Conservation (phyloP, 2,888 invertebrate genomes). For the Masnerella sp. region DNA sequence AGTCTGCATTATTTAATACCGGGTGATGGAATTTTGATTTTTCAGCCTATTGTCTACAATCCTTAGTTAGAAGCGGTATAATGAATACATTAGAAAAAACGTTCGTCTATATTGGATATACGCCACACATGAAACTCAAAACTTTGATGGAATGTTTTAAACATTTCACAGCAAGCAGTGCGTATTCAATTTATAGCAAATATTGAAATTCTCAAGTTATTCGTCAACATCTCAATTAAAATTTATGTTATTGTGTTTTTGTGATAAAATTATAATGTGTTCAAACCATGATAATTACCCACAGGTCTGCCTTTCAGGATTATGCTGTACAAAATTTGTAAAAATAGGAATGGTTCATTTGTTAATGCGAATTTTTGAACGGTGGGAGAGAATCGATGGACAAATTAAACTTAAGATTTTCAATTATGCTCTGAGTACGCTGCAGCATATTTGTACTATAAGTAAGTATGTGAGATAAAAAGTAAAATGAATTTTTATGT, state of each 20-base stretch:
- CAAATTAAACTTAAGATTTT: slow-evolving; percentile 82
- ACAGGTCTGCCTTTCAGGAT: slow-evolving; percentile 76
- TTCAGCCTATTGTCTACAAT: slow-evolving; percentile 76
- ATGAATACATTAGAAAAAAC: slow-evolving; percentile 81
- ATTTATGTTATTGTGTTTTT: no score
- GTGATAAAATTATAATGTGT: no score
- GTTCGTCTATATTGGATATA: slow-evolving; percentile 81
- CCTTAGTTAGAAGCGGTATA: slow-evolving; percentile 81
- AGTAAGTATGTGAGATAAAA: no score
- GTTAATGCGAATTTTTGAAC: slow-evolving; percentile 81
- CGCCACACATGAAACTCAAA: slow-evolving; percentile 82
- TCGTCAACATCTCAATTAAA: background rate
- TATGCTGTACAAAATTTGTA: slow-evolving; percentile 82
- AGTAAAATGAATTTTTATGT: no score
- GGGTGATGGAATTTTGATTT: no score
- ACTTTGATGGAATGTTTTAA: slow-evolving; percentile 83
- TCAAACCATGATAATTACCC: slow-evolving; percentile 47
- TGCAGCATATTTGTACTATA: slow-evolving; percentile 82
- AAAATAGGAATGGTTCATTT: slow-evolving; percentile 81
- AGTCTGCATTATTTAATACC: no score
- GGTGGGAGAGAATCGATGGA: slow-evolving; percentile 83
- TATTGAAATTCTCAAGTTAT: slow-evolving; percentile 6
- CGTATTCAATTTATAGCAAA: slow-evolving; percentile 65
- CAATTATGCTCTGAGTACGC: slow-evolving; percentile 80
- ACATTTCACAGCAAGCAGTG: slow-evolving; percentile 84